These are phyloP conservation scores for Erythrolamprus reginae DNA, from an alignment of 2,113 vertebrate genomes.

Conservation along the genomic window DNA sequence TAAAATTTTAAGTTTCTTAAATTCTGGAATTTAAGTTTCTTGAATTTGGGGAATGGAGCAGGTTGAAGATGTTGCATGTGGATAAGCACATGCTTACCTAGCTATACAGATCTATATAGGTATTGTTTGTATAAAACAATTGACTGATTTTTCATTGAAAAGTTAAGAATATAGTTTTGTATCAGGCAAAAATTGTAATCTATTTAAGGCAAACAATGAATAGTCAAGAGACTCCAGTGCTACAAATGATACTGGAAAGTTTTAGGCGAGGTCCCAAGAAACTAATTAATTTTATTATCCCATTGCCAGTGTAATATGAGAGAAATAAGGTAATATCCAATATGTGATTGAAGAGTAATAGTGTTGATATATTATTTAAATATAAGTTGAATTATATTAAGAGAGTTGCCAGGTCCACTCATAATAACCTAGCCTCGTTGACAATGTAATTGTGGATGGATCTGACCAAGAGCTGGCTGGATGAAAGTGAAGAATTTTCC, in stretches of 20 bases:
- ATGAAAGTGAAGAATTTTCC: neutral
- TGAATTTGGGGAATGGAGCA: neutral
- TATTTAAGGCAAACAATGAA: neutral
- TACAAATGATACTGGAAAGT: neutral
- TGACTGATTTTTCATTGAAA: constrained; percentile 4
- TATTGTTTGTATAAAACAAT: neutral
- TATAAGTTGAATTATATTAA: neutral
- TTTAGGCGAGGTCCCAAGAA: neutral
- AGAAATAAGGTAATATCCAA: neutral
- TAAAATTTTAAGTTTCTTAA: neutral
- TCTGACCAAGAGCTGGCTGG: neutral
- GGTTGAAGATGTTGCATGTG: neutral
- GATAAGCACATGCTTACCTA: neutral
- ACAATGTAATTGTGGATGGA: neutral
- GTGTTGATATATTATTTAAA: neutral
- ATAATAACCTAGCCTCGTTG: neutral
- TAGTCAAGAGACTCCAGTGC: neutral
- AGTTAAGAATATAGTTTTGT: constrained; percentile 27
- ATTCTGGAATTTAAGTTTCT: neutral
- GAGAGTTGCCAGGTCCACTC: neutral
- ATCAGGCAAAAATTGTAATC: neutral
- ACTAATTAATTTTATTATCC: neutral
- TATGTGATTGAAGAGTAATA: neutral
- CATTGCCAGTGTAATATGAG: neutral
- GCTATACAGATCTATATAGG: neutral